A percentile compares a stretch with the other conserved stretches of the same genome.
Conservation (phyloP, 2,797 vertebrate species). For the Brachymystax lenok region DNA sequence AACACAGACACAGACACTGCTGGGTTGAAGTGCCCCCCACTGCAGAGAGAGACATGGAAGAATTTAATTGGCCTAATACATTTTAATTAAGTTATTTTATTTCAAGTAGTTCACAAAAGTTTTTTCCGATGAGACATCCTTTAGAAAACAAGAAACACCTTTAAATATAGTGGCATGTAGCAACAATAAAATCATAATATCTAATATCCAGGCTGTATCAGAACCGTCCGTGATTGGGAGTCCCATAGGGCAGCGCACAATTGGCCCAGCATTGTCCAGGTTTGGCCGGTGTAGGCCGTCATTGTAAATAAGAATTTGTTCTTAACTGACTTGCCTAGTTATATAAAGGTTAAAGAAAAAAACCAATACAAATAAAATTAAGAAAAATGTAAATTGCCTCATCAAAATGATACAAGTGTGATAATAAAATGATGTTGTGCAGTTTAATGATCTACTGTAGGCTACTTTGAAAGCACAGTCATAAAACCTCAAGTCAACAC, state of each 20-base stretch:
- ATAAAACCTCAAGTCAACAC: neutral
- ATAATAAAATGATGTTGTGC: neutral
- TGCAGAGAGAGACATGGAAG: constrained; percentile 38
- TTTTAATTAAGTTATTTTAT: neutral
- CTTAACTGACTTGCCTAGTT: too few relatives aligned
- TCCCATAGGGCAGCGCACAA: too few relatives aligned
- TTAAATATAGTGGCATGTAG: neutral
- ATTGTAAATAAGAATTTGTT: too few relatives aligned
- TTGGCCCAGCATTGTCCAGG: too few relatives aligned
- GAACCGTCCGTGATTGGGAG: too few relatives aligned
- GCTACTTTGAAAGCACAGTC: neutral
- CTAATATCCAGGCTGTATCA: too few relatives aligned
- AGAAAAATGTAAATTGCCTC: neutral
- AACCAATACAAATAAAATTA: too few relatives aligned
- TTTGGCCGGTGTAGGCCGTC: too few relatives aligned
- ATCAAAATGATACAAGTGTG: neutral
- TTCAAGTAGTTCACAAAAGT: neutral
- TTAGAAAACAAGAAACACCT: neutral
- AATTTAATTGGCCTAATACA: neutral
- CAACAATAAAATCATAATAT: neutral
- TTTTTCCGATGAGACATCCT: neutral
- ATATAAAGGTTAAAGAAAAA: too few relatives aligned
- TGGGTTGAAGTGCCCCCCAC: constrained; percentile 84
- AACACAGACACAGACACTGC: constrained; percentile 73
- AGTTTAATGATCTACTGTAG: neutral